Base-by-base conservation (phyloP, 2,888 invertebrate genomes). In the Caenorhabditis auriculariae region DNA sequence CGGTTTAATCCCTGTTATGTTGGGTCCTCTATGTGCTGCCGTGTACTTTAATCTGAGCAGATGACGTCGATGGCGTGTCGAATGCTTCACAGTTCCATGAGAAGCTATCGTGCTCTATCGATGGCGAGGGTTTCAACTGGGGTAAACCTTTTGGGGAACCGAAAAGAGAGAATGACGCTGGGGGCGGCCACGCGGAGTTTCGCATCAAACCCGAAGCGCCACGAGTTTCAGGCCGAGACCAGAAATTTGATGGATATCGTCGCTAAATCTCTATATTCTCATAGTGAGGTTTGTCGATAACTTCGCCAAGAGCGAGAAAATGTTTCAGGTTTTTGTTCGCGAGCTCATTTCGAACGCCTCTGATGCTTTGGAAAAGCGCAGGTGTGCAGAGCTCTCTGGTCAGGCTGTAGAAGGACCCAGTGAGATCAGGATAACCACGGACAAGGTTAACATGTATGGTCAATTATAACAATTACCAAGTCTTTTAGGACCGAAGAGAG, bases 221-320 rank as follows among this genome's bases (percentile, higher is more conserved):
- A 89, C 84, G 93, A 94, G 82, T 96, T 96, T 82, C 92, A 95
- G 83, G 95, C 96, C 0, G 96, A 96, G 85, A 96, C 95, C 0
- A 86, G 90, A 62, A 93, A 93, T 89, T 83, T 96, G 38, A 84
- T 96, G 46, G 93, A 96, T 82, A 96, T 96, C 83, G 96, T 96
- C 0, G 96, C 96, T 0, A 89, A 91, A 81, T 95, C 95, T 0
- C 85, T 96, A 35, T 96, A 96, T 84, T 95, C 95, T 0, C 94
- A 96, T 76, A 94, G 93, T 84, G 95, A 96, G 86, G 90, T 90
- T 82, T 80, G 55, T 27, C 17, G 44, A 23, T 7, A 41, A 41
- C 7, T 6, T 19, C 6, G 21, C n/a, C 21, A 19, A 17, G 41
- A 7, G 26, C 44, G 28, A 19, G 15, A 19, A n/a, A 35, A 19